Evolutionary conservation across 2,113 vertebrate genomes (phyloP), one percentile per base, ranked within the genome.

Genomic region (Malaclemys terrapin): DNA sequence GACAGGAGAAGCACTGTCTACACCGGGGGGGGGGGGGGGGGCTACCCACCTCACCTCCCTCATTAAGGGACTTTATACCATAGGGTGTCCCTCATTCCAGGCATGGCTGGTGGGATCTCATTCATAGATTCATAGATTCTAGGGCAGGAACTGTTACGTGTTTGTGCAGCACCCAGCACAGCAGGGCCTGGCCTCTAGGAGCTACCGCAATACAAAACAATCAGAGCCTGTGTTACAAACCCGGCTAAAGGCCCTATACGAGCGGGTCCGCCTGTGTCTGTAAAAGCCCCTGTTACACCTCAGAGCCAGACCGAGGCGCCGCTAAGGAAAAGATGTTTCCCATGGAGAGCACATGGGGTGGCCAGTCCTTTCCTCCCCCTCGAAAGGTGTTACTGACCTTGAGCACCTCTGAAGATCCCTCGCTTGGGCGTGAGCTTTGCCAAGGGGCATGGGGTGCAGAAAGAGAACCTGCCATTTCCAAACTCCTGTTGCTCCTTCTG

Each of bases 381-480:
- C 89, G 16, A 45, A 95, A 86, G 91, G 86, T 96, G 96, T 94
- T 95, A 97, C 97, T 97, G 96, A 97, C 96, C 97, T 97, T 91
- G 88, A 89, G 65, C 92, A 49, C n/a, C 91, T 92, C 62, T 82
- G 89, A 96, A 90, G 84, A 45, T 45, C 82, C 72, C 88, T 80
- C 49, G 82, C 65, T 83, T 80, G 56, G 92, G 87, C 85, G 29
- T 0, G 0, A 94, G 79, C 84, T 91, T 31, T 91, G 91, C 94
- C 87, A 83, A 94, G 85, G 88, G 94, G 38, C 50, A 78, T 45
- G 50, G 53, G 78, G 24, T 72, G 89, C 90, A 95, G 95, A 94
- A 86, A 88, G 85, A 93, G 82, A 95, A 82, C 50, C 35, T 89
- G 65, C 94, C 9, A 16, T 89, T 92, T 94, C 85, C 79, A 92